Conservation (phyloP, 2,797 vertebrate species). For the Sebastes baramenuke region DNA sequence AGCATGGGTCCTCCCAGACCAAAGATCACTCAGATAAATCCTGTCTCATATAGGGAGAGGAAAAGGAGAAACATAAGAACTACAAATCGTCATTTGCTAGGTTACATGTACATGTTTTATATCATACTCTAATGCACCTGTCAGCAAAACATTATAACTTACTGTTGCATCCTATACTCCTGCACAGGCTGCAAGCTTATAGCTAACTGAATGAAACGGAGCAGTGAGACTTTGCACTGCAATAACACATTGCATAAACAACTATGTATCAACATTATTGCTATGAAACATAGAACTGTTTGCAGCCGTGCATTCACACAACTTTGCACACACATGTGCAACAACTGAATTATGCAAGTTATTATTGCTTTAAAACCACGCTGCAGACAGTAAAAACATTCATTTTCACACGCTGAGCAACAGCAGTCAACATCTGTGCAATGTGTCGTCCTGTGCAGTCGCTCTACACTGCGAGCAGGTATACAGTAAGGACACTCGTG, state of each 20-base stretch:
- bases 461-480: slow-evolving; percentile 12
- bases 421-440: slow-evolving; percentile 15
- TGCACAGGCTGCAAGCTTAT: background rate
- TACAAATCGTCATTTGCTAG: background rate
- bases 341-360: slow-evolving; percentile 32
- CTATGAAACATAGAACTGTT: background rate
- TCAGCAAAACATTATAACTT: background rate
- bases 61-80: background rate
- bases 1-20: slow-evolving; percentile 82
- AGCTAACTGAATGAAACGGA: background rate
- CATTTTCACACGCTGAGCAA: background rate
- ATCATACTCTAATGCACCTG: slow-evolving; percentile 7
- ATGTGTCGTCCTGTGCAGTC: slow-evolving; percentile 16
- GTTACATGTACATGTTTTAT: background rate
- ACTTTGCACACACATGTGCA: slow-evolving; percentile 45
- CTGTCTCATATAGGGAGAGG: slow-evolving; percentile 35
- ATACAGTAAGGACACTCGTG: slow-evolving; percentile 3
- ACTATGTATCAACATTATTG: background rate
- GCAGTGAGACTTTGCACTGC: background rate
- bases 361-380: background rate
- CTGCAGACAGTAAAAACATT: background rate
- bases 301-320: background rate
- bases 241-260: background rate
- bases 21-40: slow-evolving; percentile 72
- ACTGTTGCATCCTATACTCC: background rate